Base-by-base conservation (phyloP, 2,888 invertebrate species). In the Cryptus armator region DNA sequence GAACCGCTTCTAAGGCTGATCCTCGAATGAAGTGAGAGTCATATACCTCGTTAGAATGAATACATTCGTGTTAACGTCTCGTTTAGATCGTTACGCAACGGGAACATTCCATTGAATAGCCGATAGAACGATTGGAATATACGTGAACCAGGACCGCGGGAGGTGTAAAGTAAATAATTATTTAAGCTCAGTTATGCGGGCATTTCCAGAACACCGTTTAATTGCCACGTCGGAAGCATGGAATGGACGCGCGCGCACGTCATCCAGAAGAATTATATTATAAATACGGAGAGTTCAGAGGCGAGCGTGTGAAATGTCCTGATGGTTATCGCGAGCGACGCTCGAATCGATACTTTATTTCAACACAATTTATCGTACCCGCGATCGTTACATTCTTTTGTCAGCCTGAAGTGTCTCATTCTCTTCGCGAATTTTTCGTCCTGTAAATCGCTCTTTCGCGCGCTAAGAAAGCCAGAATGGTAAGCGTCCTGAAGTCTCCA, bases 51-150 rank as follows among this genome's bases (percentile, higher is more conserved):
- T 86, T 85, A 85, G 84, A 86, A 85, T 71, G 85, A 85, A 87
- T 87, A 79, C 80, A 75, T 83, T 86, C 79, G 81, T 79, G 83
- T 83, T 81, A 85, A 86, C 86, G 83, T 83, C 68, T 81, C 84
- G 64, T 81, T 82, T 67, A n/a, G 77, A 67, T 76, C 51, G 84
- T 86, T 87, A 86, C 87, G 86, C 86, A 87, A 87, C 83, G 79
- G 78, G 68, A 82, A 85, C 75, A 79, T 79, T 71, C 81, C 71
- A 16, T 75, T n/a, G 82, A 71, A 66, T 82, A 67, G 81, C 68
- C 78, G 64, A 74, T 68, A 56, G 77, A 70, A 43, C 48, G 64
- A 62, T 44, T 16, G 46, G 46, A 56, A 66, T 37, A 46, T 48
- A 32, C 62, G 51, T 32, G 77, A 81, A 64, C 68, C 59, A 32